Evolutionary conservation across 2,113 vertebrate genomes (phyloP).

Genomic region (Sinocyclocheilus grahami): DNA sequence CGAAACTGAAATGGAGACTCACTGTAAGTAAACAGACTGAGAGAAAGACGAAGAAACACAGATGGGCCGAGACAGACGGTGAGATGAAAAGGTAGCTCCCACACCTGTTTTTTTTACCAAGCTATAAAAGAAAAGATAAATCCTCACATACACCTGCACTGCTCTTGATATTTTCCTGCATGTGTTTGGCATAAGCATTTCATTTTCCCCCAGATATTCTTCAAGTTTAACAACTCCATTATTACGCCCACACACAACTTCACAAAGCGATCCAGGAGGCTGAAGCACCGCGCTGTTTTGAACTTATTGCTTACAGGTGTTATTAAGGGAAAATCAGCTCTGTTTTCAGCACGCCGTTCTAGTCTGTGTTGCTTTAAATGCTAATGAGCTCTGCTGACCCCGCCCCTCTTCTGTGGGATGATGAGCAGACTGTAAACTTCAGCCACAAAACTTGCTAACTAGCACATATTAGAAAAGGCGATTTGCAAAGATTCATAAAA

Average conservation of each 20-base stretch:
- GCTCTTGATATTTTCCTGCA: conserved; percentile 6
- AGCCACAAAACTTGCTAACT: too few species aligned
- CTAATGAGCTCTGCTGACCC: too few species aligned
- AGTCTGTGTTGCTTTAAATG: too few species aligned
- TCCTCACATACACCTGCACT: background rate
- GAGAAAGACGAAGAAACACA: conserved; percentile 25
- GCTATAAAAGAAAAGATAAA: conserved; percentile 10
- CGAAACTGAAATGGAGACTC: conserved; percentile 8
- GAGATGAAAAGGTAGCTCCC: conserved; percentile 52
- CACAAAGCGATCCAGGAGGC: conserved; percentile 9
- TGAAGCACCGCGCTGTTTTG: conserved; percentile 7
- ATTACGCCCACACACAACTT: conserved; percentile 28
- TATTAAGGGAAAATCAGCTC: conserved; percentile 17
- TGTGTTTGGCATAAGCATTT: background rate
- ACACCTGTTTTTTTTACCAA: conserved; percentile 44
- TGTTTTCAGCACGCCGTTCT: too few species aligned
- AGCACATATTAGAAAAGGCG: too few species aligned
- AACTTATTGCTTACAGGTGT: conserved; percentile 34
- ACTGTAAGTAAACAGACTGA: conserved; percentile 31
- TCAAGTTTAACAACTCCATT: conserved; percentile 24
- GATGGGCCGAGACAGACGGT: conserved; percentile 45
- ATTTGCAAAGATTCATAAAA: too few species aligned
- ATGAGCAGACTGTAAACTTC: too few species aligned
- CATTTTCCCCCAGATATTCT: conserved; percentile 18
- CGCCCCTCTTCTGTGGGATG: too few species aligned